These are phyloP conservation scores for Pterobdella sp. DNA, from an alignment of 2,888 invertebrate genomes.

Conservation along the genomic window DNA sequence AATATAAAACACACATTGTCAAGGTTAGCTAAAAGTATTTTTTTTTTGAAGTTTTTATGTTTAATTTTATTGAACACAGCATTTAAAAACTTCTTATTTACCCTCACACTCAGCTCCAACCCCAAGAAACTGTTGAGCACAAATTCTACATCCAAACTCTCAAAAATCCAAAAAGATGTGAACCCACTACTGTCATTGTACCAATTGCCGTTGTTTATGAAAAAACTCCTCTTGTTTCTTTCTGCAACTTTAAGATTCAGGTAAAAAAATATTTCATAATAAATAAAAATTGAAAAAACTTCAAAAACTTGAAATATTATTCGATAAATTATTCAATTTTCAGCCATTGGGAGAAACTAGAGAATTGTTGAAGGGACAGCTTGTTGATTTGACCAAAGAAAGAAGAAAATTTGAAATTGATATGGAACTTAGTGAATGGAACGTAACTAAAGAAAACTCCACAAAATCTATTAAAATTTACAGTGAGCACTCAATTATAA, in stretches of 20 bases:
- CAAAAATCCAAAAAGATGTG: neutral
- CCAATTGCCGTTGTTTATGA: neutral
- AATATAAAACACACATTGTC: neutral
- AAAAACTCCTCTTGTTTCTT: neutral
- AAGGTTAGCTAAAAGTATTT: too few relatives aligned
- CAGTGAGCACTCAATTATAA: neutral
- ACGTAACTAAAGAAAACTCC: neutral
- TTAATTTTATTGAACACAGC: too few relatives aligned
- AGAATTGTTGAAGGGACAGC: neutral
- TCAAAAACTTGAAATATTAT: neutral
- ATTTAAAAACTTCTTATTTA: too few relatives aligned
- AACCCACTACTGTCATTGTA: neutral
- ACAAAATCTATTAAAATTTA: neutral
- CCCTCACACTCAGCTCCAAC: neutral
- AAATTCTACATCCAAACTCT: neutral
- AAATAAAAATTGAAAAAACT: neutral
- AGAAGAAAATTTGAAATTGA: neutral
- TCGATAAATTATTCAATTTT: neutral
- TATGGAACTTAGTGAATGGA: neutral
- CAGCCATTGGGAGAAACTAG: neutral
- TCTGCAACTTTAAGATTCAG: neutral
- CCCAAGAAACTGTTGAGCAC: conserved; percentile 1
- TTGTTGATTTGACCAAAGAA: neutral
- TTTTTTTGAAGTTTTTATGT: too few relatives aligned
- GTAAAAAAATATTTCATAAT: neutral